Evolutionary conservation across 2,113 vertebrate species (phyloP).

Genomic region (Bos indicus): DNA sequence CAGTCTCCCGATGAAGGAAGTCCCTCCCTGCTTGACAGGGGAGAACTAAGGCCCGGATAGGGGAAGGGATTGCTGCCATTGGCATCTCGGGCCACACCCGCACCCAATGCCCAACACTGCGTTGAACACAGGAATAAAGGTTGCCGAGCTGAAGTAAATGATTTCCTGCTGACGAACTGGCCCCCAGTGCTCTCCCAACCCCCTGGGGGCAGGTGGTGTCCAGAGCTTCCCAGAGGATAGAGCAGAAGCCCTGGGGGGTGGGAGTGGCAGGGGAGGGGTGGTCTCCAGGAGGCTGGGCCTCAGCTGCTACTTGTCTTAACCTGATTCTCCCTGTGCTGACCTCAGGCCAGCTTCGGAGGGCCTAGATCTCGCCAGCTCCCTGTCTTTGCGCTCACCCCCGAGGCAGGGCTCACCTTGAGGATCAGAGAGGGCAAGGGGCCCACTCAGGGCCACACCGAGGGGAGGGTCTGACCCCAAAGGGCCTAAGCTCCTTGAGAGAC

Average conservation of each 20-base stretch:
- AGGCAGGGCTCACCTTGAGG: neutral
- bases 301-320: neutral
- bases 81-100: neutral
- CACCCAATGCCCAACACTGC: neutral
- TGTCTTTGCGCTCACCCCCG: neutral
- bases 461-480: neutral
- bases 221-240: neutral
- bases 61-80: neutral
- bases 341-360: neutral
- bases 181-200: neutral
- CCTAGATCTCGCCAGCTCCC: no score
- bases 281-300: neutral
- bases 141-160: neutral
- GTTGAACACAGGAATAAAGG: slow-evolving; percentile 1
- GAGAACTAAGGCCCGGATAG: neutral
- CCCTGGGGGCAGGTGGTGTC: neutral
- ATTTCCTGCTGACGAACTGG: neutral
- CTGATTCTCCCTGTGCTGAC: neutral
- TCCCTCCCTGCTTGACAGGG: neutral
- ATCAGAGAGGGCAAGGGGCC: neutral
- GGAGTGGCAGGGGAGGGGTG: rapidly evolving
- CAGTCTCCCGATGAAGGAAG: neutral
- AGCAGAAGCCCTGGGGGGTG: neutral
- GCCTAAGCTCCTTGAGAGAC: neutral
- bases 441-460: neutral